These are phyloP conservation scores for Phrynocephalus versicolor DNA, from an alignment of 2,113 vertebrate genomes.

Conservation along the genomic window DNA sequence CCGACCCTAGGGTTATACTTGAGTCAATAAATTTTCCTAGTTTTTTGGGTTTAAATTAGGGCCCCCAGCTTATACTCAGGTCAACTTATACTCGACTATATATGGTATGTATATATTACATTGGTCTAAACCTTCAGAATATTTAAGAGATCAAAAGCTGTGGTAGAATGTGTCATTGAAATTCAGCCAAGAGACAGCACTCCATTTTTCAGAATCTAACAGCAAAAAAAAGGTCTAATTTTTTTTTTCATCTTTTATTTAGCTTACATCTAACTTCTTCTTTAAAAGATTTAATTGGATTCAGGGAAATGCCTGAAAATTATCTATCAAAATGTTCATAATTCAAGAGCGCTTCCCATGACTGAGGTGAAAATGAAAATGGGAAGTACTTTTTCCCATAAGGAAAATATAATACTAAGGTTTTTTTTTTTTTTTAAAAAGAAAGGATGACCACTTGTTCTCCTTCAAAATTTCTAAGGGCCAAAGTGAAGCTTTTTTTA, in stretches of 20 bases:
- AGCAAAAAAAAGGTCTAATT: neutral
- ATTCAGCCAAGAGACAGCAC: neutral
- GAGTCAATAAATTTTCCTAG: too few relatives aligned
- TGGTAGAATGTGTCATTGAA: conserved; percentile 31
- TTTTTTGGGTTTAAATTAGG: too few relatives aligned
- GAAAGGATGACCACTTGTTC: neutral
- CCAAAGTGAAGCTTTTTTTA: neutral
- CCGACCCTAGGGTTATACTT: too few relatives aligned
- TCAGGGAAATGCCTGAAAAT: neutral
- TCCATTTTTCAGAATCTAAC: neutral
- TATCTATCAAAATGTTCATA: neutral
- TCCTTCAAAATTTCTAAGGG: neutral
- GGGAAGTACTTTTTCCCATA: neutral
- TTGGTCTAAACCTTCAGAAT: conserved; percentile 22
- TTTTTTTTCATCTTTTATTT: conserved; percentile 10
- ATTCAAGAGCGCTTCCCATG: neutral
- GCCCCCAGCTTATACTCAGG: too few relatives aligned
- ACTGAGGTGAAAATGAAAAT: neutral
- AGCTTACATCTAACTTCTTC: neutral
- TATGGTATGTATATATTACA: conserved; percentile 35
- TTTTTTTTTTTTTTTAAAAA: neutral
- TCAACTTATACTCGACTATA: too few relatives aligned
- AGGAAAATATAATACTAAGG: neutral
- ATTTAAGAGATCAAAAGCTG: conserved; percentile 2
- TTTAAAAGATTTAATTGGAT: neutral